Conservation (phyloP, 1,140 invertebrate genomes). For the Lerema accius region DNA sequence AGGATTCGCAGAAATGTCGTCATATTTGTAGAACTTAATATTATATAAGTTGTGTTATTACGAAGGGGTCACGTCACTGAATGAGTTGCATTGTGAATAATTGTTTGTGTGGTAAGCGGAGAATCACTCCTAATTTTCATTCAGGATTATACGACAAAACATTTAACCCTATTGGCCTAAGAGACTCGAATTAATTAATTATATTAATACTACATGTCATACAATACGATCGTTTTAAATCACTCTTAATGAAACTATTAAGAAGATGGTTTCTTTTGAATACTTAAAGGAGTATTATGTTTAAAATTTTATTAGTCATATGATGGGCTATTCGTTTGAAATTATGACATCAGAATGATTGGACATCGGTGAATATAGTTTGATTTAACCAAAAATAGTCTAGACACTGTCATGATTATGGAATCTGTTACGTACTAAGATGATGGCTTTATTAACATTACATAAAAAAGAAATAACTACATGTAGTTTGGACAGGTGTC, state of each 20-base stretch:
- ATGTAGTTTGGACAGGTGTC: too few species aligned
- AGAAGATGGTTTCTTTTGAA: conserved; percentile 3
- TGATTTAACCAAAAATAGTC: too few species aligned
- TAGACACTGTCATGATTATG: too few species aligned
- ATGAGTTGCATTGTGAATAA: conserved; percentile 1
- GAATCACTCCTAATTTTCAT: conserved; percentile 2
- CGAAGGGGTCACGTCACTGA: conserved; percentile 31
- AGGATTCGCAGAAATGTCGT: conserved; percentile 58
- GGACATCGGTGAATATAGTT: background rate
- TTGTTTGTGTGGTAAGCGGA: background rate
- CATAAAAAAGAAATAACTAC: too few species aligned
- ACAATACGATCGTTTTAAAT: background rate
- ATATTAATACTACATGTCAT: background rate
- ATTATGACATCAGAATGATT: conserved; percentile 17
- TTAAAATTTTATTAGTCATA: conserved; percentile 15
- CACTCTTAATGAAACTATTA: conserved; percentile 19
- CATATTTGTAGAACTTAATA: conserved; percentile 59
- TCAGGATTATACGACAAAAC: background rate
- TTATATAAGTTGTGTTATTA: conserved; percentile 40
- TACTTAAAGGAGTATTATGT: conserved; percentile 7
- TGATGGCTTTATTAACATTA: too few species aligned
- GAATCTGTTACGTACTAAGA: too few species aligned
- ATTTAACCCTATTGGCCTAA: background rate
- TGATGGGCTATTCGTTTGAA: conserved; percentile 5
- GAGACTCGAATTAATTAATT: background rate